Evolutionary conservation across 1,140 invertebrate species (phyloP).

Genomic region (Hyles euphorbiae): DNA sequence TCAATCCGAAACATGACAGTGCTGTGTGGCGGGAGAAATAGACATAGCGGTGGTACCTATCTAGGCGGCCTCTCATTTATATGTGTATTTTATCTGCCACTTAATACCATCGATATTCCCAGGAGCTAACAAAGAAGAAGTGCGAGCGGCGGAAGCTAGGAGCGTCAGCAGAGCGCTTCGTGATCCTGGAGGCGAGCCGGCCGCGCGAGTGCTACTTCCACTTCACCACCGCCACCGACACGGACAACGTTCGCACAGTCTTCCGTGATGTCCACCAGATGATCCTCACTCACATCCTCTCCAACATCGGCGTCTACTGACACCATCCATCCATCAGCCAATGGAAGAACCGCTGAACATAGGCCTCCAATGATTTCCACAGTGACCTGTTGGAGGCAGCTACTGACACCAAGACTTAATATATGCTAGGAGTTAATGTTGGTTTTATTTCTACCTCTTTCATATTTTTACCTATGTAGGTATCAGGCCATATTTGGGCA

Average conservation of each 20-base stretch:
- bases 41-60: no score
- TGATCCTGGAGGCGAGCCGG: constrained; percentile 39
- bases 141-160: constrained; percentile 31
- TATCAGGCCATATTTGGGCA: no score
- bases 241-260: constrained; percentile 81
- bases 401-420: not conserved
- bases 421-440: not conserved
- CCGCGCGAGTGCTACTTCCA: constrained; percentile 80
- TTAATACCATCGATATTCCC: not conserved
- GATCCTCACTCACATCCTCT: constrained; percentile 78
- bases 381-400: no score
- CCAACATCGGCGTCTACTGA: constrained; percentile 65
- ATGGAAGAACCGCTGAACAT: no score
- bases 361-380: no score
- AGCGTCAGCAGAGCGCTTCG: constrained; percentile 44
- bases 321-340: no score
- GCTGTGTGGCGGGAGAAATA: no score
- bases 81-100: not conserved
- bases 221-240: constrained; percentile 84
- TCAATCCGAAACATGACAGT: no score
- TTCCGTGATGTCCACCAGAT: constrained; percentile 84
- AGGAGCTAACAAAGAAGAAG: constrained; percentile 58
- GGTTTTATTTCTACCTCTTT: constrained; percentile 1
- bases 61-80: no score
- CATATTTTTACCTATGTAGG: not conserved